These are phyloP conservation scores for Falco novaeseelandiae DNA, from an alignment of 2,797 vertebrate genomes.

Conservation along the genomic window DNA sequence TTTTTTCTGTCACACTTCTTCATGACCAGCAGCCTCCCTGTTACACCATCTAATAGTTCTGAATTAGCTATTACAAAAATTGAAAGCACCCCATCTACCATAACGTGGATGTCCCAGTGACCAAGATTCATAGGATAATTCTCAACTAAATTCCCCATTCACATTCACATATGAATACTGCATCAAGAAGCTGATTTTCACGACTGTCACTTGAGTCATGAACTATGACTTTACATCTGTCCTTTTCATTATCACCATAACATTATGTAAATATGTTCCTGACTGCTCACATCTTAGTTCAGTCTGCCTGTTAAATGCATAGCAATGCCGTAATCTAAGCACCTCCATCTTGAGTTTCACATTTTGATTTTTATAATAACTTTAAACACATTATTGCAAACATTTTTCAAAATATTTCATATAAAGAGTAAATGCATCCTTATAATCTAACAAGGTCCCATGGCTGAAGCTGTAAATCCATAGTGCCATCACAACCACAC, in stretches of 20 bases:
- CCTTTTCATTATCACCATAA: constrained; percentile 24
- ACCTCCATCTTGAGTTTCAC: not conserved
- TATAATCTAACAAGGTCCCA: not conserved
- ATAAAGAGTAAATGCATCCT: not conserved
- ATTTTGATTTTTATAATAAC: not conserved
- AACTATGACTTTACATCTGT: constrained; percentile 38
- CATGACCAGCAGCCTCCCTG: not conserved
- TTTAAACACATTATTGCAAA: not conserved
- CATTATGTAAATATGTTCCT: constrained; percentile 34
- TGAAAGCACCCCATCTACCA: not conserved
- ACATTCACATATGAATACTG: not conserved
- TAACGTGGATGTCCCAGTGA: not conserved
- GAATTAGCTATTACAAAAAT: constrained; percentile 13
- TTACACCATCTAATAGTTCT: not conserved
- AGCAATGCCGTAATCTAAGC: not conserved
- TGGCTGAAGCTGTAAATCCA: not conserved
- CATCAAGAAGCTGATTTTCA: constrained; percentile 1
- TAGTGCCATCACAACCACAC: not conserved
- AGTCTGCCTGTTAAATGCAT: constrained; percentile 13
- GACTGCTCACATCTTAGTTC: not conserved
- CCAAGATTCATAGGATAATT: not conserved
- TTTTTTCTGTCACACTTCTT: not conserved
- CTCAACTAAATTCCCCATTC: not conserved
- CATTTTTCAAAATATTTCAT: not conserved
- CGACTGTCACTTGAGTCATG: not conserved